Evolutionary conservation across 2,888 invertebrate genomes (phyloP), one percentile per base, ranked within the genome.

Genomic region (Pristionchus mayeri): DNA sequence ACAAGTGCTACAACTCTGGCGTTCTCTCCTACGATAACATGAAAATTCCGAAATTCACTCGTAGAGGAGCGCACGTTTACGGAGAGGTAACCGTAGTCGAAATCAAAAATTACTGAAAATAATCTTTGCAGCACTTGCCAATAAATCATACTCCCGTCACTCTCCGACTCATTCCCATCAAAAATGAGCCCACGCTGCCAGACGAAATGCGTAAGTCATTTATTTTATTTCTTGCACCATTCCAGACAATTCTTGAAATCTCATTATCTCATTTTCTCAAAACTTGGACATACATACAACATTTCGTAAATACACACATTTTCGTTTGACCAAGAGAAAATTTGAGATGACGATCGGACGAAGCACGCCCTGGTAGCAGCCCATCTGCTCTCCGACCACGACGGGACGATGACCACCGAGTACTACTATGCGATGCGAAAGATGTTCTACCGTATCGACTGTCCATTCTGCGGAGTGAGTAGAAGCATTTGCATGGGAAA

Each of bases 391-490:
- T 34, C 80, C 13, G 80, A 80, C 24, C 21, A 24, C 52, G 40
- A 50, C 34, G 80, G 52, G 0, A 27, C 37, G 2, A 34, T 13
- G 37, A 37, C 13, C 37, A 0, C n/a, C 13, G 48, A 52, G 16
- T 80, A 80, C 80, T 80, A 80, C 24, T n/a, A 34, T 11, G 54
- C 80, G 7, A 57, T 80, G 80, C 54, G 57, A 13, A 57, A 37
- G 40, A 80, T 80, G 80, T 57, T 80, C 27, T 40, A 50, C n/a
- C 21, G 24, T 37, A 50, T 80, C 7, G 16, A n/a, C 30, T 80
- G 80, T 24, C 80, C 80, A 3, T 52, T 37, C 57, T 80, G 80
- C 21, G 37, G 37, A 21, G 80, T 80, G 48, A 54, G 80, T 57
- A 24, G n/a, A n/a, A n/a, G n/a, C n/a, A n/a, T n/a, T n/a, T n/a